These are phyloP conservation scores for Agriotes lineatus DNA, from an alignment of 2,888 invertebrate species.

Conservation along the genomic window DNA sequence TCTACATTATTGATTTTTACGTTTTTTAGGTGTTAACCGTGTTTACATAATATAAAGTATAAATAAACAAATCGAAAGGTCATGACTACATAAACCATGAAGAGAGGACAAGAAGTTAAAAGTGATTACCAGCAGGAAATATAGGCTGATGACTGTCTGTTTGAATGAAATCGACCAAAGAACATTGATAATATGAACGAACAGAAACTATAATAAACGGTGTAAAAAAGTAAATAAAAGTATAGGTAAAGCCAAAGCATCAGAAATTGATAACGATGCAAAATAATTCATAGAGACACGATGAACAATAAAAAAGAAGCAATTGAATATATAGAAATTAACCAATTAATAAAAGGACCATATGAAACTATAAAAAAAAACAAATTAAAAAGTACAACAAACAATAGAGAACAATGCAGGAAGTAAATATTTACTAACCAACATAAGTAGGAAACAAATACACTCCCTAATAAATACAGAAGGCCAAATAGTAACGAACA, in stretches of 20 bases:
- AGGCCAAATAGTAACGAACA: not conserved
- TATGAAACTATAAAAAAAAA: not conserved
- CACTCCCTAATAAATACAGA: slow-evolving; percentile 4
- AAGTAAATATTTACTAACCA: not conserved
- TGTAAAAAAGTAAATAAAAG: not conserved
- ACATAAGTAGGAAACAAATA: not conserved
- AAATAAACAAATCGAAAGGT: too few species aligned
- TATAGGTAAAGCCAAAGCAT: not conserved
- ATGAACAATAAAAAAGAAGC: not conserved
- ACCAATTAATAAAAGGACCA: not conserved
- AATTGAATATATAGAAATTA: not conserved
- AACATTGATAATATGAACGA: not conserved
- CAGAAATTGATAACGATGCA: not conserved
- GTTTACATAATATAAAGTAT: too few species aligned
- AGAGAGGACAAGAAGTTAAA: too few species aligned
- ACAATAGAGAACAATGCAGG: not conserved
- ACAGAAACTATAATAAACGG: slow-evolving; percentile 1
- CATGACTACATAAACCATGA: too few species aligned
- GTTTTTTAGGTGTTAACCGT: too few species aligned
- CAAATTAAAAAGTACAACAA: not conserved
- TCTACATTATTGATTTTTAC: too few species aligned
- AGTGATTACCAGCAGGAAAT: too few species aligned
- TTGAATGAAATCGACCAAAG: slow-evolving; percentile 1
- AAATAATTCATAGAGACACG: not conserved
- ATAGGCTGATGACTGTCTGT: too few species aligned